Evolutionary conservation across 2,113 vertebrate genomes (phyloP), one percentile per base, ranked within the genome.

Genomic region (Carassius auratus): DNA sequence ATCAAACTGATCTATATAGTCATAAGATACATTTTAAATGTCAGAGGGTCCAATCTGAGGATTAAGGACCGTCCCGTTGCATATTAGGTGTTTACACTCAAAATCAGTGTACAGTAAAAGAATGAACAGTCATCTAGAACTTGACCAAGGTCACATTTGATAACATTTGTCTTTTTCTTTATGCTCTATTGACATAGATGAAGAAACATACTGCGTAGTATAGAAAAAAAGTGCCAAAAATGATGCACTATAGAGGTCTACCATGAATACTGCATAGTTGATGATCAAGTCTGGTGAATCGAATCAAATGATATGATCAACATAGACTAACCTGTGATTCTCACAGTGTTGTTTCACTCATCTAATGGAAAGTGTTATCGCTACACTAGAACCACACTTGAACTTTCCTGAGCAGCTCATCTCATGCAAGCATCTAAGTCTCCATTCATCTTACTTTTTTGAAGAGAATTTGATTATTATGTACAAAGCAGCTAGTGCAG

Each of bases 321-420:
- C 90, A 73, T 62, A 88, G 88, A 77, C 45, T 86, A 87, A 92
- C 87, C 90, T 84, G 78, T 74, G 83, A 78, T 77, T 81, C 55
- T 81, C 88, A 89, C 66, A 38, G 90, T 90, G 89, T 45, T 86
- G 50, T 48, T 82, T 89, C 89, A 90, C 91, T 89, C 90, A 85
- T 91, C 90, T 91, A 90, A 92, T 93, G 91, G 89, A 93, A 93
- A 93, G 92, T 91, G 91, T 93, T 93, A 95, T 94, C 91, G 92
- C 93, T 92, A 91, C 87, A 86, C 85, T 81, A 92, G 82, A 93
- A 91, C 90, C 89, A 30, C 71, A 77, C 87, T 83, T 74, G 88
- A 88, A 91, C 92, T 90, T 94, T 95, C 94, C 93, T 95, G 94
- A 95, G 95, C 90, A 88, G 79, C 61, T 92, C 84, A 75, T 93